Conservation (phyloP, 1,140 invertebrate species). For the Drosophila simulans region DNA sequence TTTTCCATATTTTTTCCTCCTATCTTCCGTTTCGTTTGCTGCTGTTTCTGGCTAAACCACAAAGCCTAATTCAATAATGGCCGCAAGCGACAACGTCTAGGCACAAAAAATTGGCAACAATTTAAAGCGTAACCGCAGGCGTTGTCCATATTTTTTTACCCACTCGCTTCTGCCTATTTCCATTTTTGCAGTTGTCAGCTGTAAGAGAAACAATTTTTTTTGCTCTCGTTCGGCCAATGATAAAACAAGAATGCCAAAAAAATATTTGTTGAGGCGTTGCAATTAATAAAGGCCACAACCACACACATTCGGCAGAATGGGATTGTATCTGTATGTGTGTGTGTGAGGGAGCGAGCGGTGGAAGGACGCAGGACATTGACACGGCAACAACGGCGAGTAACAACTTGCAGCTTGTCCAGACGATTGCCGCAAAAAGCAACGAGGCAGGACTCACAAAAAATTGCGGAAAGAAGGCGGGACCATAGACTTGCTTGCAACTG, state of each 20-base stretch:
- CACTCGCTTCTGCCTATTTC: conserved; percentile 17
- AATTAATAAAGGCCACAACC: conserved; percentile 75
- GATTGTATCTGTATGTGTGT: neutral
- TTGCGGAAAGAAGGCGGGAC: conserved; percentile 61
- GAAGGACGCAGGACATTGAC: conserved; percentile 69
- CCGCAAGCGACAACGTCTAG: conserved; percentile 24
- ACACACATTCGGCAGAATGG: conserved; percentile 12
- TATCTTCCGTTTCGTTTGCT: conserved; percentile 1
- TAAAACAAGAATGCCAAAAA: conserved; percentile 65
- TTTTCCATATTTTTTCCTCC: conserved; percentile 12
- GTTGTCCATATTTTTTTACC: conserved; percentile 38
- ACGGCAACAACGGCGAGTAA: conserved; percentile 44
- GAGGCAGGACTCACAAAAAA: conserved; percentile 42
- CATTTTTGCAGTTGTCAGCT: conserved; percentile 63
- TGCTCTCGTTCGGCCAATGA: conserved; percentile 27
- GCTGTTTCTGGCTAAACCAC: conserved; percentile 26
- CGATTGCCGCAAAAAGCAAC: conserved; percentile 29
- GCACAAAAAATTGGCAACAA: conserved; percentile 68
- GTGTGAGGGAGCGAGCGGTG: conserved; percentile 3
- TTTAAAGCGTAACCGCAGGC: conserved; percentile 75
- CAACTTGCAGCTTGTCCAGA: conserved; percentile 45
- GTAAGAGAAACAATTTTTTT: conserved; percentile 44
- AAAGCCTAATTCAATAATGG: conserved; percentile 72
- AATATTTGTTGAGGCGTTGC: conserved; percentile 77
- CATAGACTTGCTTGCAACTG: conserved; percentile 69